These are phyloP conservation scores for Tapirus terrestris DNA, from an alignment of 2,113 vertebrate genomes.

Conservation along the genomic window DNA sequence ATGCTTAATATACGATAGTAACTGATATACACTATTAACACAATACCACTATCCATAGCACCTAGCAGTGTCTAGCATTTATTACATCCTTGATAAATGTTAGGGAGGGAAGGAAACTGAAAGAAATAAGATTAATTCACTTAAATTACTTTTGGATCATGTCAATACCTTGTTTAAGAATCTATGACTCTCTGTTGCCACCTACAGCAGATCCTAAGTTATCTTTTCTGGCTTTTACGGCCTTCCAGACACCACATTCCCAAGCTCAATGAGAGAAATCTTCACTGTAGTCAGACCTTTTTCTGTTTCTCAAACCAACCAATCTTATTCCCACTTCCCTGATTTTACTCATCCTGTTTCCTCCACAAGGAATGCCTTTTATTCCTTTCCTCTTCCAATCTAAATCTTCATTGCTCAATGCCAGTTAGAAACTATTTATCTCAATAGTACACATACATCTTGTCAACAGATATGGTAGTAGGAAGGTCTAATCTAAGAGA, in stretches of 20 bases:
- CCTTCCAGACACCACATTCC: not conserved
- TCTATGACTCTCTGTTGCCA: not conserved
- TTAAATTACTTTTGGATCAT: slow-evolving; percentile 30
- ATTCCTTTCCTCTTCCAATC: not conserved
- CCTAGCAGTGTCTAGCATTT: not conserved
- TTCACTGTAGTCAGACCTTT: not conserved
- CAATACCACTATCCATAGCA: not conserved
- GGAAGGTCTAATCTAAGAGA: not conserved
- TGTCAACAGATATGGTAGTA: not conserved
- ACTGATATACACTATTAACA: not conserved
- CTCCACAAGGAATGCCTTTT: not conserved
- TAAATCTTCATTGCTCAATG: not conserved
- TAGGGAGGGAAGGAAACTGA: not conserved
- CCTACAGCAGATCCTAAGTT: not conserved
- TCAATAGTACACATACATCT: not conserved
- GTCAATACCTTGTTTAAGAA: slow-evolving; percentile 22
- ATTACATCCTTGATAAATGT: not conserved
- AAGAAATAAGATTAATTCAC: not conserved
- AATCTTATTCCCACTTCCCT: not conserved
- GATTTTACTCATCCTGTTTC: not conserved
- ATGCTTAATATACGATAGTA: not conserved
- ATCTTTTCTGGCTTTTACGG: slow-evolving; percentile 1
- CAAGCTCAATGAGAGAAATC: not conserved
- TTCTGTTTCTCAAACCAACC: not conserved
- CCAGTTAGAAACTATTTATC: not conserved